Evolutionary conservation across 1,140 invertebrate species (phyloP), one percentile per base, ranked within the genome.

Genomic region (Trissolcus basalis): DNA sequence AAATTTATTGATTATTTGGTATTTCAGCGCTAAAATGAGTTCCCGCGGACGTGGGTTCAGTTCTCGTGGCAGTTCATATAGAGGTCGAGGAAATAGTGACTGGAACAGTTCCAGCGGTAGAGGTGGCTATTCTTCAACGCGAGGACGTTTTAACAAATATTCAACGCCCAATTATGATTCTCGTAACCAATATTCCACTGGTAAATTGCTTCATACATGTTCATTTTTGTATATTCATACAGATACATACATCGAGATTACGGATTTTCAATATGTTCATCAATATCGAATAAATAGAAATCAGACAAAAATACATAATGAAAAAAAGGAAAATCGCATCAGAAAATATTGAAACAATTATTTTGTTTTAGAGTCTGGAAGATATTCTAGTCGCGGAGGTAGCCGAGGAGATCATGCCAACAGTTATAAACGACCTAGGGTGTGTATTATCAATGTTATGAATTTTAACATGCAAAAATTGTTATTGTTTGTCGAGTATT

Each of bases 361-460:
- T n/a, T 27, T 39, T 75, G 51, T 55, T 14, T 35, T 27, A 61
- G 83, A 82, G 16, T 85, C 83, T 45, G 86, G 87, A 16, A 82
- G 85, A 64, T 88, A 87, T 58, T 83, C 84, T 0, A 82, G 82
- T 44, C 81, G 87, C 77, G 71, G 74, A 43, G 84, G 85, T 4
- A 84, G 84, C 51, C 68, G 86, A 64, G 85, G 85, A 10, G 86
- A 89, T 59, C 84, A 87, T 74, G 84, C 85, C 1, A 88, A 85
- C 47, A 86, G 64, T 69, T 86, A 86, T 49, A 88, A 86, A 68
- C 76, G 85, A 48, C 82, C 83, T 69, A 80, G 85, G 7, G 86
- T 87, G 79, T 82, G 51, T 60, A 39, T 32, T 11, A 36, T 49
- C 3, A 59, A 48, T 36, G 10, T 35, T 5, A 10, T 10, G 33